Conservation (phyloP, 2,797 vertebrate genomes). For the Tapera naevia region DNA sequence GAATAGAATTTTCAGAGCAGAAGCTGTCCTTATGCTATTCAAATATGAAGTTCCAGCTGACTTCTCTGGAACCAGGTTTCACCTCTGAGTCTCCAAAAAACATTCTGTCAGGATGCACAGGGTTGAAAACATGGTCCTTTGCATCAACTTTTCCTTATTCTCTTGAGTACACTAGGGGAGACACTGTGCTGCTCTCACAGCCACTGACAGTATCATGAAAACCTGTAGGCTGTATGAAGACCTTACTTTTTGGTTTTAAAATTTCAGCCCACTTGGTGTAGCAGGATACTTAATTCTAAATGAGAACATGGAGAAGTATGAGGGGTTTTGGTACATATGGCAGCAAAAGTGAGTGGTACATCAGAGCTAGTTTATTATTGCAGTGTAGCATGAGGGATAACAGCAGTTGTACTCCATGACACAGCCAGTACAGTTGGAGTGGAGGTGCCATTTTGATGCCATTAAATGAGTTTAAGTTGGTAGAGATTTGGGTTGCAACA, state of each 20-base stretch:
- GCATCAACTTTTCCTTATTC: background rate
- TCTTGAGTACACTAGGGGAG: background rate
- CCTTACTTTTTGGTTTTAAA: too few species aligned
- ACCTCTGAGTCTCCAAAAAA: background rate
- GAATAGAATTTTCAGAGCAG: background rate
- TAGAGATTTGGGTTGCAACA: background rate
- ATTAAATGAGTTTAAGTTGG: background rate
- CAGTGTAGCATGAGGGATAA: too few species aligned
- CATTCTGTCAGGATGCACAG: background rate
- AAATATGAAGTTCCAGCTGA: background rate
- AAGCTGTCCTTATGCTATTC: background rate
- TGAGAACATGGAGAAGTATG: background rate
- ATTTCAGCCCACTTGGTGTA: background rate
- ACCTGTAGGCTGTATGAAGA: background rate
- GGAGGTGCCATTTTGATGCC: background rate
- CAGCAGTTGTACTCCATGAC: background rate
- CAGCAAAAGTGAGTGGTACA: background rate
- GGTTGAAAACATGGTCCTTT: background rate
- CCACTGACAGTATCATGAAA: background rate
- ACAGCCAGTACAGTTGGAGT: background rate
- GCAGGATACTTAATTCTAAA: background rate
- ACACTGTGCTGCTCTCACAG: background rate
- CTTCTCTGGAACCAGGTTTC: background rate
- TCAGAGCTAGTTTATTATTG: background rate
- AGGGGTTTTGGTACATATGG: accelerated